These are phyloP conservation scores for Benthosema pterotum DNA, from an alignment of 2,797 vertebrate species.

Conservation along the genomic window DNA sequence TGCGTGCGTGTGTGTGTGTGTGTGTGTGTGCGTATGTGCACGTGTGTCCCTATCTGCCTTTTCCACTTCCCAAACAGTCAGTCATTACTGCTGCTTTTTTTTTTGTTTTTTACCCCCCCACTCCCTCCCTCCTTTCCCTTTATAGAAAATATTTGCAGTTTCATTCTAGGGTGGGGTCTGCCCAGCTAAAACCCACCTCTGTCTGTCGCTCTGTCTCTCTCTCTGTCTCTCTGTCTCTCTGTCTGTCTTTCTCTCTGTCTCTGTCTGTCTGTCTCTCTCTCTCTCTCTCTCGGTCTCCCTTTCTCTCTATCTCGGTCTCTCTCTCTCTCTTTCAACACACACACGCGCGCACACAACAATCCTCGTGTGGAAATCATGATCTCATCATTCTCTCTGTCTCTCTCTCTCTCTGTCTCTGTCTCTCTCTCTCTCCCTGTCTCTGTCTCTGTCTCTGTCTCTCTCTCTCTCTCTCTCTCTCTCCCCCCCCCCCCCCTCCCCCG, in stretches of 20 bases:
- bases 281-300: slow-evolving; percentile 12
- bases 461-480: too few species aligned
- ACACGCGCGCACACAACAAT: too few species aligned
- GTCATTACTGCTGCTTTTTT: not conserved
- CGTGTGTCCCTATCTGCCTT: slow-evolving; percentile 7
- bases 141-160: slow-evolving; percentile 63
- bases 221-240: too few species aligned
- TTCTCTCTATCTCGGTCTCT: too few species aligned
- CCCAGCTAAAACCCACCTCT: slow-evolving; percentile 57
- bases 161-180: slow-evolving; percentile 80
- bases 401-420: slow-evolving; percentile 2
- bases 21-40: not conserved
- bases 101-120: too few species aligned
- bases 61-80: slow-evolving; percentile 3
- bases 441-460: not conserved
- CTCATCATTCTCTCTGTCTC: slow-evolving; percentile 54
- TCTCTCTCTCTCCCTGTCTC: slow-evolving; percentile 2
- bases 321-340: slow-evolving; percentile 8
- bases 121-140: slow-evolving; percentile 17
- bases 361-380: slow-evolving; percentile 73
- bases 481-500: slow-evolving; percentile 4
- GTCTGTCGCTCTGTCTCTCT: slow-evolving; percentile 27
- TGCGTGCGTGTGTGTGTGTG: too few species aligned
- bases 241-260: too few species aligned
- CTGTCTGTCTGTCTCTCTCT: slow-evolving; percentile 47